Percentiles rank a stretch among this genome's conserved stretches.
Evolutionary conservation across 2,888 invertebrate species (phyloP).

Genomic region (Hetaerina titia): DNA sequence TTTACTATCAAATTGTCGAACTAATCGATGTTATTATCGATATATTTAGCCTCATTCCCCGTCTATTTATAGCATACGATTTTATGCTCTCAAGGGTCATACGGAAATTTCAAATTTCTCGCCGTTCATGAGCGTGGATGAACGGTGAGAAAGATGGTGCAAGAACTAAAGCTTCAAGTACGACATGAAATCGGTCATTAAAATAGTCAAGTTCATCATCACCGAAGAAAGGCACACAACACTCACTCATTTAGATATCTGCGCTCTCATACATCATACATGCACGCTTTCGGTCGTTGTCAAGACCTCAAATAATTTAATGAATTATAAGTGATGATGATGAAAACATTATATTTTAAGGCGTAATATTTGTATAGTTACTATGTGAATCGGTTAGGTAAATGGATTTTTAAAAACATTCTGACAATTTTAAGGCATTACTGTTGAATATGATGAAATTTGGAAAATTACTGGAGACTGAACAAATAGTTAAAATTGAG

Average conservation of each 20-base stretch:
- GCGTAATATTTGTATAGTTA: too few species aligned
- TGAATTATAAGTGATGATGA: background rate
- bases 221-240: background rate
- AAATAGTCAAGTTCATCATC: background rate
- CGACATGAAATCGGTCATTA: background rate
- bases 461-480: background rate
- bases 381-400: too few species aligned
- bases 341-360: background rate
- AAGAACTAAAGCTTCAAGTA: background rate
- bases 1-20: background rate
- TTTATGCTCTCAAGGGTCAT: background rate
- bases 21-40: background rate
- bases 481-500: background rate
- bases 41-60: constrained; percentile 39
- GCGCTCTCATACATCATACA: constrained; percentile 39
- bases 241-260: background rate
- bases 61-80: background rate
- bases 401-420: too few species aligned
- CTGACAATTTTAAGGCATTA: too few species aligned
- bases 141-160: constrained; percentile 28
- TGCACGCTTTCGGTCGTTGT: constrained; percentile 2
- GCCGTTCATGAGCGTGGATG: constrained; percentile 34
- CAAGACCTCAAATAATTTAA: background rate
- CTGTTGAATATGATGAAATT: background rate
- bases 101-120: constrained; percentile 28